phyloP scores from a whole-genome alignment of 2,113 vertebrate species.

The Osmerus eperlanus region DNA sequence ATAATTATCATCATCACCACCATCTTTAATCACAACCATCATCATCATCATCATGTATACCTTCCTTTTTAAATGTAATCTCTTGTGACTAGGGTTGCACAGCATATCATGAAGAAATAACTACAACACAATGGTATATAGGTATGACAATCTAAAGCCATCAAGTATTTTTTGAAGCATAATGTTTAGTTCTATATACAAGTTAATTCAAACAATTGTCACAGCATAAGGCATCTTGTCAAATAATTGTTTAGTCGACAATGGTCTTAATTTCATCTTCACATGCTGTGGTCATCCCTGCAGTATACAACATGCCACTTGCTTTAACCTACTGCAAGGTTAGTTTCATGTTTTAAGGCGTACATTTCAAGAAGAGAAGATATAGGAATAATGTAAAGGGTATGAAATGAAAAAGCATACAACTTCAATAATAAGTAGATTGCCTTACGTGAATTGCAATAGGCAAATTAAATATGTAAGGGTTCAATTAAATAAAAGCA shows the following conservation, averaged over 20 bases:
- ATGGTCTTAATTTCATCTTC: constrained; percentile 27
- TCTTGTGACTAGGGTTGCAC: constrained; percentile 53
- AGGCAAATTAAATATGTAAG: background rate
- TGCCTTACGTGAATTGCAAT: background rate
- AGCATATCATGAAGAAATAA: constrained; percentile 32
- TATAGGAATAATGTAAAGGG: background rate
- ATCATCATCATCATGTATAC: constrained; percentile 34
- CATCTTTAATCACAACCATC: constrained; percentile 12
- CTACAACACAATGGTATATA: constrained; percentile 41
- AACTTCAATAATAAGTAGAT: background rate
- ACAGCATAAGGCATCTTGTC: constrained; percentile 74
- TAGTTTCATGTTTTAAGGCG: background rate
- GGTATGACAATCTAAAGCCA: constrained; percentile 55
- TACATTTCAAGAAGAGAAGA: background rate
- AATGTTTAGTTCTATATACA: constrained; percentile 63
- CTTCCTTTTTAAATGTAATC: constrained; percentile 54
- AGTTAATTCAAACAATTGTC: constrained; percentile 68
- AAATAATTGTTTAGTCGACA: constrained; percentile 15
- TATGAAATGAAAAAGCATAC: background rate
- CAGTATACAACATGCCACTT: constrained; percentile 46
- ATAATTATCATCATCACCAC: constrained; percentile 27
- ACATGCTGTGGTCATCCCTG: constrained; percentile 40
- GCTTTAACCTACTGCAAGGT: constrained; percentile 18
- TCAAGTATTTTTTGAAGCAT: constrained; percentile 55
- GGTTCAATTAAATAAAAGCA: background rate